Evolutionary conservation across 1,140 invertebrate genomes (phyloP), one percentile per base, ranked within the genome.

Genomic region (Delia radicum): DNA sequence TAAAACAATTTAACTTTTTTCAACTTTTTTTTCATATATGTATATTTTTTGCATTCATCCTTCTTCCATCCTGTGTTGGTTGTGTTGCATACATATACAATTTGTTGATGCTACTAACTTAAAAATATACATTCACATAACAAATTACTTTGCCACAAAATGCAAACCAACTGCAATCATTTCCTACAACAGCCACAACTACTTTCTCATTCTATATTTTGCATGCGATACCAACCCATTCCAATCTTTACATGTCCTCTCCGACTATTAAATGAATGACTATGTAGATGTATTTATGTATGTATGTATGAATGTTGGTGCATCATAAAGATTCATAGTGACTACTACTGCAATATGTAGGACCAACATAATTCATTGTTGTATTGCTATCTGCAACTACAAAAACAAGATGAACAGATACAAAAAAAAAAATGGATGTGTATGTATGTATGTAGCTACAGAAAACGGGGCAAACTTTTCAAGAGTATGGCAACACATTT

Each of bases 1-100:
- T 55, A 55, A 55, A 55, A 55, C 48, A 55, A 55, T 55, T 55
- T 55, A 55, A 55, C 48, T 55, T 55, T 55, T n/a, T 55, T n/a
- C 48, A 24, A 21, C n/a, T 55, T 55, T 55, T n/a, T 55, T 21
- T 18, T 55, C 33, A 10, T n/a, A n/a, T n/a, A n/a, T n/a, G n/a
- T n/a, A n/a, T 55, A 4, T 21, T 55, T 55, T 55, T 2, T 55
- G 5, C 48, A 21, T 18, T 21, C n/a, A 21, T 55, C 48, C 1
- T 55, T 42, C 3, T 55, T 55, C 37, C n/a, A n/a, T 42, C 2
- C 12, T 42, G 37, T 42, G 12, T 42, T 42, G 33, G 46, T 55
- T 55, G 18, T 55, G n/a, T 55, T 55, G 46, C 15, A 55, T 55
- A 21, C n/a, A 24, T 21, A 55, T 55, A 21, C n/a, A 24, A 55